Evolutionary conservation across 2,113 vertebrate genomes (phyloP), one percentile per base, ranked within the genome.

Genomic region (Mormyrus iriodes): DNA sequence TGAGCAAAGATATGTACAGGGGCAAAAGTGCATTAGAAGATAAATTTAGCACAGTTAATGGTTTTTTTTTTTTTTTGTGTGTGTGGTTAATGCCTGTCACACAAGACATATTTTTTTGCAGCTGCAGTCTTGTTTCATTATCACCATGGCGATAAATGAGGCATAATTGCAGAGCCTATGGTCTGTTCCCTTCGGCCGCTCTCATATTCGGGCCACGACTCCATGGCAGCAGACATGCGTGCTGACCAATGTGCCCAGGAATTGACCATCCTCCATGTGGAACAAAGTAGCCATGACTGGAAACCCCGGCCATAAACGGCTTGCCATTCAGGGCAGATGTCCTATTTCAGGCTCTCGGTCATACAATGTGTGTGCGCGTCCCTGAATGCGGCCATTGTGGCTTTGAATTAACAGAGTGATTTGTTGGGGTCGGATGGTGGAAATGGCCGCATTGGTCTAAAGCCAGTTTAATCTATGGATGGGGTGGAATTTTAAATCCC

Each of bases 141-240:
- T 86, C 85, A 35, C 85, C 85, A 86, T 86, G 85, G 85, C 55
- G 49, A 86, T 53, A 86, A 86, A 86, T 86, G 73, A 55, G 31
- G 53, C 48, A 65, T 87, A 58, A 55, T 42, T 82, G 17, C 35
- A 44, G 69, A 88, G 76, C 35, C 49, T 4, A 0, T 24, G 27
- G 35, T 73, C 73, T 27, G 49, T 55, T 83, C 51, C 73, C 49
- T 53, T 79, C 44, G 69, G n/a, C 19, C n/a, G 27, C 21, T 31
- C 69, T 55, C 88, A 44, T 48, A 55, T 15, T 44, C 58, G 21
- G 53, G 27, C 58, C 3, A 9, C 6, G 61, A 73, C 87, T 44
- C 87, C 87, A 27, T 65, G 42, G 39, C 44, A 65, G 55, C 58
- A 88, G 58, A 27, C n/a, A 3, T 39, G 44, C 5, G 0, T 73